Evolutionary conservation across 1,140 invertebrate genomes (phyloP).

Genomic region (Diploscapter pachys): DNA sequence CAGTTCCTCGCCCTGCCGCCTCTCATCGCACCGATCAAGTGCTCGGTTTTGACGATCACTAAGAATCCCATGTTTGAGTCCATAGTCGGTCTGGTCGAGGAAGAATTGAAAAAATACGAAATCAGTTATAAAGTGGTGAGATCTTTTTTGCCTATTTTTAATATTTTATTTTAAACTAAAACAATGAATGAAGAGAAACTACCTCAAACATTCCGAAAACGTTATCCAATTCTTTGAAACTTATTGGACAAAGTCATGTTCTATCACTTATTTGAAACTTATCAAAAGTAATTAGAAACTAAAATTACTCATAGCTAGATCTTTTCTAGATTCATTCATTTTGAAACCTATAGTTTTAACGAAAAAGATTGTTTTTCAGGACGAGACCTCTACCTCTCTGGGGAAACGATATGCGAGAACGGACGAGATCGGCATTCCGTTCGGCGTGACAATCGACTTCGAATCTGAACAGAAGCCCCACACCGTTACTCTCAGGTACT

Average conservation of each 20-base stretch:
- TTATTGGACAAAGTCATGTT: background rate
- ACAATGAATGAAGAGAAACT: slow-evolving; percentile 1
- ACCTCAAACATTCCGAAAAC: too few species aligned
- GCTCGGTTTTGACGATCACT: slow-evolving; percentile 88
- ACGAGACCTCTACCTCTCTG: slow-evolving; percentile 93
- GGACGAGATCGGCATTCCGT: slow-evolving; percentile 98
- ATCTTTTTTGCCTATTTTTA: slow-evolving; percentile 16
- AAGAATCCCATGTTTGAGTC: slow-evolving; percentile 80
- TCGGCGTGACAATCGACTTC: slow-evolving; percentile 96
- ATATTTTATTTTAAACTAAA: background rate
- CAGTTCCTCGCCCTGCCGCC: slow-evolving; percentile 76
- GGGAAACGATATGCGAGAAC: slow-evolving; percentile 83
- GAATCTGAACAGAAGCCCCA: slow-evolving; percentile 83
- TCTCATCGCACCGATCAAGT: slow-evolving; percentile 88
- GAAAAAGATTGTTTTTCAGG: slow-evolving; percentile 58
- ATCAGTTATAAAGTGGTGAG: slow-evolving; percentile 79
- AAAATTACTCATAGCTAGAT: too few species aligned
- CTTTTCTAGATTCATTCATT: too few species aligned
- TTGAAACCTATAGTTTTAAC: too few species aligned
- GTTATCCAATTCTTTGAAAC: too few species aligned
- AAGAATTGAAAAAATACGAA: slow-evolving; percentile 72
- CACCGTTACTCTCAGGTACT: slow-evolving; percentile 77
- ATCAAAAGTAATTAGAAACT: too few species aligned
- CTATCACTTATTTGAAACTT: too few species aligned
- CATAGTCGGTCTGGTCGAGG: slow-evolving; percentile 78